Evolutionary conservation across 1,140 invertebrate species (phyloP).

Genomic region (Papilio polytes): DNA sequence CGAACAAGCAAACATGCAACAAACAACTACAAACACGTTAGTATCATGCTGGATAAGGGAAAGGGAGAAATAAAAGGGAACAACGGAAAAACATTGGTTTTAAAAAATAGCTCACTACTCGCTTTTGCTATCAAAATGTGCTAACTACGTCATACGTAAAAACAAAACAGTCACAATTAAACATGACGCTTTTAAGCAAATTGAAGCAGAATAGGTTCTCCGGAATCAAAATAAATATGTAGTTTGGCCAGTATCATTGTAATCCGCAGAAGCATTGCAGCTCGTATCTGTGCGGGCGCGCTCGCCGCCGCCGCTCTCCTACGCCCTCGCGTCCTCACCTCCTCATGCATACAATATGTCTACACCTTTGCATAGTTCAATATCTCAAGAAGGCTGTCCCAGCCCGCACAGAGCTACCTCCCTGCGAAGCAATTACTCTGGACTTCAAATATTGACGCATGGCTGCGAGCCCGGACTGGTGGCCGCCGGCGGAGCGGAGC

Average conservation of each 20-base stretch:
- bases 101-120: constrained; percentile 76
- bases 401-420: constrained; percentile 66
- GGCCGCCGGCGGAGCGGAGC: constrained; percentile 67
- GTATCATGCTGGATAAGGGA: constrained; percentile 70
- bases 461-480: constrained; percentile 71
- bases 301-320: constrained; percentile 37
- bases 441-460: constrained; percentile 63
- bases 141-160: constrained; percentile 76
- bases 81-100: constrained; percentile 82
- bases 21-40: constrained; percentile 69
- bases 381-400: constrained; percentile 78
- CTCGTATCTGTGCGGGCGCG: constrained; percentile 44
- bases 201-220: constrained; percentile 84
- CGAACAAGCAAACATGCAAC: constrained; percentile 74
- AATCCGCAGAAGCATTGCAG: constrained; percentile 73
- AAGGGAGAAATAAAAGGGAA: constrained; percentile 67
- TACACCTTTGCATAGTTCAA: constrained; percentile 61
- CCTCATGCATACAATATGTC: constrained; percentile 65
- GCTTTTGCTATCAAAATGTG: constrained; percentile 71
- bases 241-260: constrained; percentile 82
- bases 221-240: constrained; percentile 83
- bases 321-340: constrained; percentile 24
- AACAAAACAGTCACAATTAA: constrained; percentile 78
- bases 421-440: constrained; percentile 77
- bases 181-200: constrained; percentile 82